Base-by-base conservation (phyloP, 2,797 vertebrate genomes). In the Hoplostethus atlanticus region DNA sequence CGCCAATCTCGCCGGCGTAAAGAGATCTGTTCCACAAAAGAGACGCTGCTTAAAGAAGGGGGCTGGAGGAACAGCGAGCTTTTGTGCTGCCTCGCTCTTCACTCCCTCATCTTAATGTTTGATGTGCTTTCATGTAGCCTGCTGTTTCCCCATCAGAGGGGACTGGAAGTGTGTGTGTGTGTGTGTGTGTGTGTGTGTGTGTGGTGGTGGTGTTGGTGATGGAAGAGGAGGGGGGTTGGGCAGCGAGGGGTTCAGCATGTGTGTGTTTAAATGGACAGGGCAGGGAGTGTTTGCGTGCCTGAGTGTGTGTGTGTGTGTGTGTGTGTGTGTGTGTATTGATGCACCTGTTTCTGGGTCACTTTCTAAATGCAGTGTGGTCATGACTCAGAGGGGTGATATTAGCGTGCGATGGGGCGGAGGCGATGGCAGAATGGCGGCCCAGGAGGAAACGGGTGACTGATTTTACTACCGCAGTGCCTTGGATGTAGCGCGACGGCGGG, bases 121-220 rank as follows among this genome's bases (percentile, higher is more conserved):
- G 81, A 86, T 84, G 80, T 80, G 78, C 85, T 91, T 90, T 90
- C 68, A 90, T 86, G 82, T 78, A 46, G 73, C 60, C 79, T 10
- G 54, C 76, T 57, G 50, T 73, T 71, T 80, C 79, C 75, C 89
- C 75, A 77, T 77, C 75, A 84, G 71, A 84, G 50, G 36, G 15
- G 15, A 5, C 21, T 21, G 38, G 47, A 13, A 5, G 28, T 47
- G 42, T 48, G 2, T 46, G 47, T 21, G 68, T 10, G 30, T 77
- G 70, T 62, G 53, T 40, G 56, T 74, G 34, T 73, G 50, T 40
- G 48, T 76, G 28, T 76, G 3, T 17, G 16, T 52, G 46, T 55
- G 38, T 28, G 25, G 25, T 28, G 48, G n/a, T 58, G 21, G 21
- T 21, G 21, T 1, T 38, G 13, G 21, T 56, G 13, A 11, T 68